Evolutionary conservation across 2,797 vertebrate species (phyloP).

Genomic region (Gobio occitaniae): DNA sequence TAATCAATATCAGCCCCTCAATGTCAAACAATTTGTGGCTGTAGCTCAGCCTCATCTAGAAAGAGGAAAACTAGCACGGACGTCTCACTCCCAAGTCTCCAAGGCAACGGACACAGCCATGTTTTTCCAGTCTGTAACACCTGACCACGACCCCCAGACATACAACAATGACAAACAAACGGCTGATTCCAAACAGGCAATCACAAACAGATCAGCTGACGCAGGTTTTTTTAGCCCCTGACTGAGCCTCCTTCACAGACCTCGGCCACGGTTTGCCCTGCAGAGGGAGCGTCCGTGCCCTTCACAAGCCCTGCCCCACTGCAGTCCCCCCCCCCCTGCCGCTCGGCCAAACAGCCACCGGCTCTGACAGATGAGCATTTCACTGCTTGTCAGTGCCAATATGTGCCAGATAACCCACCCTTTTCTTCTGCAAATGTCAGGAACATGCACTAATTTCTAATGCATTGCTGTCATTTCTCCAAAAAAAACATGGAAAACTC

Average conservation of each 20-base stretch:
- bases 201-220: constrained; percentile 74
- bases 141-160: constrained; percentile 14
- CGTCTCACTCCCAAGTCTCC: constrained; percentile 9
- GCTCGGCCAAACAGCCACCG: constrained; percentile 44
- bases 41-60: constrained; percentile 3
- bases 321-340: too few species aligned
- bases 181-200: constrained; percentile 43
- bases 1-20: constrained; percentile 50
- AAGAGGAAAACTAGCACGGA: constrained; percentile 41
- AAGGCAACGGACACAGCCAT: not conserved
- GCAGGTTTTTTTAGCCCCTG: constrained; percentile 70
- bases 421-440: constrained; percentile 38
- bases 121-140: constrained; percentile 1
- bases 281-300: constrained; percentile 2
- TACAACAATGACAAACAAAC: constrained; percentile 65
- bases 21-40: constrained; percentile 16
- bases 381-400: constrained; percentile 61
- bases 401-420: constrained; percentile 36
- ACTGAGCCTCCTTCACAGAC: constrained; percentile 70
- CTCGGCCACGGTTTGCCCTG: constrained; percentile 71
- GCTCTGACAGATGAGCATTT: constrained; percentile 73
- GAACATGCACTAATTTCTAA: constrained; percentile 21
- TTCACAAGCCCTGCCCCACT: not conserved
- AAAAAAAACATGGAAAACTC: not conserved
- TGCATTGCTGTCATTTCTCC: not conserved